Base-by-base conservation (phyloP, 2,113 vertebrate species). In the Sphaerodactylus townsendi region DNA sequence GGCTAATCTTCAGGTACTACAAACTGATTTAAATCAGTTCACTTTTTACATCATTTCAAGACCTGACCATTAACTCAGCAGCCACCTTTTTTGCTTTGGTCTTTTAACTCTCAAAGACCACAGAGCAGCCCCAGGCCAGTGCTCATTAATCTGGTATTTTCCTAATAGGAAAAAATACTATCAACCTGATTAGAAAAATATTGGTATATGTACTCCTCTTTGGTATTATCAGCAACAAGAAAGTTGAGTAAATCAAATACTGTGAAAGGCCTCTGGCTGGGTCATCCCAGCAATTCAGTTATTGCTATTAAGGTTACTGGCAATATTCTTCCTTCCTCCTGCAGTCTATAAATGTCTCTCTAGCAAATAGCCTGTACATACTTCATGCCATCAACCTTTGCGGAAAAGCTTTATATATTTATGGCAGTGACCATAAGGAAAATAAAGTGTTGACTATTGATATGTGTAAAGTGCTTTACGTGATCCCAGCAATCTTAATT, bases 191-290 rank as follows among this genome's bases (percentile, higher is more conserved):
- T n/a, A n/a, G n/a, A n/a, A n/a, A n/a, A n/a, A n/a, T n/a, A n/a
- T n/a, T n/a, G n/a, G n/a, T n/a, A n/a, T n/a, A n/a, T n/a, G n/a
- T n/a, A n/a, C n/a, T n/a, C n/a, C n/a, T n/a, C n/a, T n/a, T n/a
- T n/a, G n/a, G n/a, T n/a, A n/a, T n/a, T n/a, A n/a, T n/a, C n/a
- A 76, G 77, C 64, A 19, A 71, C 33, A 88, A 92, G 39, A 35
- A 86, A 88, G 87, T 82, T 83, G 90, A 80, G 53, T 1, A 1
- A 73, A 85, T 76, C 77, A 86, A 91, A 88, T 87, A 85, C 78
- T 0, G 0, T 53, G 59, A 75, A 70, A 72, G 70, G 81, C 41
- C 89, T 69, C 77, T 79, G 59, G 5, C 21, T 80, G 86, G 82
- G 89, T 89, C 68, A 90, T 89, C 59, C 30, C 41, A 91, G 56